Evolutionary conservation across 1,140 invertebrate species (phyloP), one percentile per base, ranked within the genome.

Genomic region (Pseudomyrmex gracilis): DNA sequence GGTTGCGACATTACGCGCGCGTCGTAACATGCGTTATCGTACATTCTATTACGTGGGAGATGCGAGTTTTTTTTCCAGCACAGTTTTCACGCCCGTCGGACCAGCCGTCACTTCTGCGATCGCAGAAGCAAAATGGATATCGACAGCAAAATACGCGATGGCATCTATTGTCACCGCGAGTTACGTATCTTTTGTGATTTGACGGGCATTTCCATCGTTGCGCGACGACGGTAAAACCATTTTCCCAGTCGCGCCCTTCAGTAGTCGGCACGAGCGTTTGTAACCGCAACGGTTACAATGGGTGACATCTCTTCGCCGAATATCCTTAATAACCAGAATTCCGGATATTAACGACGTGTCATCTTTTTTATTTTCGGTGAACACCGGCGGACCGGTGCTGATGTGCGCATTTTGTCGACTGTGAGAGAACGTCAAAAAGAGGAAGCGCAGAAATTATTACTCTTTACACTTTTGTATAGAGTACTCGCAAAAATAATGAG

Each of bases 71-170:
- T 68, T 66, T 85, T 73, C 24, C 55, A 34, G 9, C 51, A 47
- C 53, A 70, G 78, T 82, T 82, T 82, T 82, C 58, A 73, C 71
- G 70, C 17, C 66, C 49, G 78, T 71, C 66, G 43, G 66, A 9
- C 66, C 17, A 13, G 43, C 61, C 78, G 78, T 88, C 86, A 78
- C 68, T 82, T 85, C 53, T 73, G 57, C 24, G 74, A 73, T 73
- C 82, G 55, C 60, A 67, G 53, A 51, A 63, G 34, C 49, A 85
- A 85, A 88, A 87, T 87, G 83, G 66, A 47, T 87, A 87, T 87
- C 85, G 86, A 86, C 86, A 87, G 85, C 51, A 24, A 22, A 47
- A 34, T 5, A 58, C 34, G 20, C 58, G 64, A 73, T 88, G 71
- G 77, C 87, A 78, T 74, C 82, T 82, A 82, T 49, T 83, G 77